Evolutionary conservation across 1,140 invertebrate species (phyloP), one percentile per base, ranked within the genome.

Genomic region (Plectrocnemia conspersa): DNA sequence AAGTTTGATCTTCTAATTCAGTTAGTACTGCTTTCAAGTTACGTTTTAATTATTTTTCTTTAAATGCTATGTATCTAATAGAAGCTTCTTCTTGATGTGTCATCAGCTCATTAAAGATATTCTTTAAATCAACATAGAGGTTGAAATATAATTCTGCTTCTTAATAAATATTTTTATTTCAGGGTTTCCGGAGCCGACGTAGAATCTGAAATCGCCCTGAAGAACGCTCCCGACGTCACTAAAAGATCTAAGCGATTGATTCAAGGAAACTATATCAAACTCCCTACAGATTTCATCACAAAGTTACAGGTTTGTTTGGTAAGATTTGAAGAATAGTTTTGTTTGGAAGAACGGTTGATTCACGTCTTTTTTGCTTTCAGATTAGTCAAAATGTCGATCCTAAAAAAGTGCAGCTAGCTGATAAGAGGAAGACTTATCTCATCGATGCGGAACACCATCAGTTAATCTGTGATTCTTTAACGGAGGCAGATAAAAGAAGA

Each of bases 241-340:
- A 46, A 33, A 22, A 33, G 53, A 18, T 49, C 69, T 15, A 63
- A 69, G 24, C 63, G 68, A 21, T 63, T 68, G 45, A 67, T 63
- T 11, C 59, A 69, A 58, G 66, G 44, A 16, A 69, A 66, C 27
- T 65, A 70, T 38, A 65, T 71, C 22, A 64, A 68, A 7, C 42
- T 74, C 42, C 55, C 66, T 0, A 68, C 66, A 38, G 67, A 72
- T 50, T 73, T 72, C 32, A 63, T 73, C 27, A 63, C 69, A 35
- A 68, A 66, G 41, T 72, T 72, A 44, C 68, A 74, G 64, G 72
- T 74, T 58, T 59, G 45, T 58, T 40, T 19, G 3, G 10, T 13
- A 2, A 2, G n/a, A 19, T 50, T n/a, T n/a, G n/a, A n/a, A n/a
- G n/a, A n/a, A n/a, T n/a, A n/a, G n/a, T n/a, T n/a, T n/a, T n/a